These are phyloP conservation scores for Anas capensis DNA, from an alignment of 2,797 vertebrate species.

Conservation along the genomic window DNA sequence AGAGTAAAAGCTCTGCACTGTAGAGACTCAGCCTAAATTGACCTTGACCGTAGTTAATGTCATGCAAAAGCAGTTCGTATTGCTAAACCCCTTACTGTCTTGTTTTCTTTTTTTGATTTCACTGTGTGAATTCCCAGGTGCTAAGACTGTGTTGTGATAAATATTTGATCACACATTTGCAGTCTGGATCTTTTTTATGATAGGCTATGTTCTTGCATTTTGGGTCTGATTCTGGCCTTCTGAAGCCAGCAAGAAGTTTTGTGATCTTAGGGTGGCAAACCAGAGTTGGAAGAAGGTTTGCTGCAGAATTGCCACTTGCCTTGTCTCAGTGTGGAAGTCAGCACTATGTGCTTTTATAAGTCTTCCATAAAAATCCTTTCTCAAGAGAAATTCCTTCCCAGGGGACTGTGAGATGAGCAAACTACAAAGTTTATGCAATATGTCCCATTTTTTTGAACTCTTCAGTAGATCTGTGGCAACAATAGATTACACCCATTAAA, in stretches of 20 bases:
- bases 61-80: neutral
- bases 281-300: neutral
- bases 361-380: neutral
- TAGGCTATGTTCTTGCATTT: neutral
- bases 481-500: neutral
- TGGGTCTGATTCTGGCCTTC: neutral
- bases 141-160: constrained; percentile 30
- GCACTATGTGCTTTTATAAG: neutral
- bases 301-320: neutral
- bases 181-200: neutral
- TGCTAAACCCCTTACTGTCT: neutral
- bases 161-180: constrained; percentile 21
- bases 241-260: neutral
- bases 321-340: accelerated
- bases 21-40: neutral
- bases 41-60: constrained; percentile 2
- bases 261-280: neutral
- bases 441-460: neutral
- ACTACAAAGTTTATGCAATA: neutral
- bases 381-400: neutral
- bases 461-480: neutral
- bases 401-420: neutral
- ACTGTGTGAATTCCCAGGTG: neutral
- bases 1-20: neutral
- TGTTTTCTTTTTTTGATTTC: constrained; percentile 2